Base-by-base conservation (phyloP, 2,888 invertebrate genomes). In the Osmoderma eremita region DNA sequence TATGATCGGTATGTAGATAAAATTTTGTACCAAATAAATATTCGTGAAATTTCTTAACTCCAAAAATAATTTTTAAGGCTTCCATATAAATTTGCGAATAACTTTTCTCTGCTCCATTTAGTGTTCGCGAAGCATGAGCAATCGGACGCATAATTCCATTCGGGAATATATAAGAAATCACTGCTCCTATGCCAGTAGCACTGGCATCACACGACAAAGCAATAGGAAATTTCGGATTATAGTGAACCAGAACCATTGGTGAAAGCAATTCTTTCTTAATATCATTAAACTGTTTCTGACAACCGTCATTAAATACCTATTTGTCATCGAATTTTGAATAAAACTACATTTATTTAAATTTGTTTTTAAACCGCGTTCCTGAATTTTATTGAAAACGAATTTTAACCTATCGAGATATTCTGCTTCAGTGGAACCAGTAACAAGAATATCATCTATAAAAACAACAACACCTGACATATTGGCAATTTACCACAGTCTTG, bases 1-100 rank as follows among this genome's bases (percentile, higher is more conserved):
- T 69, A 61, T 78, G 75, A 69, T 80, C 78, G 0, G 78, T 80
- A 4, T 74, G 24, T 4, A 80, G 65, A 0, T 67, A 74, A 70
- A 82, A 82, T 3, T 73, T 67, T 2, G 76, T 69, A 2, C 80
- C 81, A 69, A 72, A 77, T 3, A 81, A 30, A 67, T 77, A 82
- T 17, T 76, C 69, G 62, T 79, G 74, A 70, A 80, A 82, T 69
- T 76, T 75, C 30, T 73, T 70, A 8, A 80, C 74, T 2, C 76
- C 78, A n/a, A 54, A 65, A 22, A 65, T 45, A 36, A 65, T 56
- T 6, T 42, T 45, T 2, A 20, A 24, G 4, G 65, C 42, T 41
- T 65, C 65, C 24, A 56, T 65, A 10, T 65, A 42, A 13, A 65
- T 56, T 15, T 54, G 36, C 4, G 65, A 42, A 45, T 56, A 65